These are phyloP conservation scores for Ginglymostoma cirratum DNA, from an alignment of 2,113 vertebrate species.

Conservation along the genomic window DNA sequence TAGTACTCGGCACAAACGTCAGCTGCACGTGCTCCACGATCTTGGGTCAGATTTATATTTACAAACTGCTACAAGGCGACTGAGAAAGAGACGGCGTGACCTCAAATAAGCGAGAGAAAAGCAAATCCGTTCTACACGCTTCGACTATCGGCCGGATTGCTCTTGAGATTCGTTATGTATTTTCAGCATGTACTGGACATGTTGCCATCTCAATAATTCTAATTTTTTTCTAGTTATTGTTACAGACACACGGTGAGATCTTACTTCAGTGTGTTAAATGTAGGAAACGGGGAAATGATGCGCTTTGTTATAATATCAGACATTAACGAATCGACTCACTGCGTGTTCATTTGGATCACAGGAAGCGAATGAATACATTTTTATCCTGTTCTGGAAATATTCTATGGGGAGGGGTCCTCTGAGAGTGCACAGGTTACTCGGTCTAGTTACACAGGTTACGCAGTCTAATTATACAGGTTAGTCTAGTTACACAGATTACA, in stretches of 20 bases:
- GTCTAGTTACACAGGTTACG: too few species aligned
- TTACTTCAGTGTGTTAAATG: not conserved
- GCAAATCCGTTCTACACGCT: not conserved
- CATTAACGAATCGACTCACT: not conserved
- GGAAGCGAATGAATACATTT: not conserved
- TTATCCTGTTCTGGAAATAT: not conserved
- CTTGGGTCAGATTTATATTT: constrained; percentile 27
- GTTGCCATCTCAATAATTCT: not conserved
- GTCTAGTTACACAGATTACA: not conserved
- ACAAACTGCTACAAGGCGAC: constrained; percentile 7
- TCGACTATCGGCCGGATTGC: not conserved
- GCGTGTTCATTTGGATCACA: not conserved
- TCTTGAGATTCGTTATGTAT: not conserved
- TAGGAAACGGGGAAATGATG: not conserved
- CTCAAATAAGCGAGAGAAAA: not conserved
- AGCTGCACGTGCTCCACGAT: constrained; percentile 73
- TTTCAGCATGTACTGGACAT: not conserved
- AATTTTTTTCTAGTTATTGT: not conserved
- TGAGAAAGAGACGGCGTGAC: not conserved
- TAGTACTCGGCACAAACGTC: constrained; percentile 59
- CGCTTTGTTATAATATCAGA: not conserved
- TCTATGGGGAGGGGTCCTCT: not conserved
- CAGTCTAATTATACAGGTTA: too few species aligned
- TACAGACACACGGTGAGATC: too few species aligned
- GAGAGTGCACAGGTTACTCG: too few species aligned